A percentile compares a stretch with the other conserved stretches of the same genome.
Evolutionary conservation across 2,888 invertebrate genomes (phyloP).

Genomic region (Auanema sp.): DNA sequence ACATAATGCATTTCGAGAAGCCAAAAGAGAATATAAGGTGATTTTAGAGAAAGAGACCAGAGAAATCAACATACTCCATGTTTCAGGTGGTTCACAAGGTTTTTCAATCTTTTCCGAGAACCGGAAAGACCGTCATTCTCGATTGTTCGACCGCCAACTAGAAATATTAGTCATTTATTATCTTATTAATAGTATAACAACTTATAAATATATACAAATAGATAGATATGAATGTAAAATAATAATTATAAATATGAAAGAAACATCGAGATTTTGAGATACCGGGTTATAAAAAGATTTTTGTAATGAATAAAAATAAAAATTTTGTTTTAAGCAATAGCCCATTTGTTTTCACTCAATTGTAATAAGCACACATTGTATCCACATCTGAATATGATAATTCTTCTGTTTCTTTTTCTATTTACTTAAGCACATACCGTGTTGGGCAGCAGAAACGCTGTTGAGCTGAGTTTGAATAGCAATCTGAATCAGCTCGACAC

Average conservation of each 20-base stretch:
- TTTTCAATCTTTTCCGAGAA: background rate
- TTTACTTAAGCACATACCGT: background rate
- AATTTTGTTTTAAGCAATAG: constrained; percentile 24
- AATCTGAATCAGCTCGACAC: constrained; percentile 23
- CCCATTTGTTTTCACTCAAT: constrained; percentile 19
- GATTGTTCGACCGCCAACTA: constrained; percentile 34
- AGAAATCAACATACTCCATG: no score
- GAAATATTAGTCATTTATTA: constrained; percentile 46
- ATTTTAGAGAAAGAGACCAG: no score
- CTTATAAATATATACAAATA: no score
- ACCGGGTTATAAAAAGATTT: no score
- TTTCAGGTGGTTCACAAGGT: no score
- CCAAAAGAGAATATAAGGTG: no score
- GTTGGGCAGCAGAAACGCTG: constrained; percentile 15
- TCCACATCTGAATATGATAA: constrained; percentile 22
- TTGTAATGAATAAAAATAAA: background rate
- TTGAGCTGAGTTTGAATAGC: constrained; percentile 19
- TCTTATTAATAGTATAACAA: no score
- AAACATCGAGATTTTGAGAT: no score
- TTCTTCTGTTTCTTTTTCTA: constrained; percentile 1
- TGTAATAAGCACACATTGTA: constrained; percentile 27
- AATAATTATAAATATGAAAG: no score
- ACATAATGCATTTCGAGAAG: no score
- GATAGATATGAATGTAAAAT: no score
- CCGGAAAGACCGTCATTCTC: constrained; percentile 17